Percentiles rank a stretch among this genome's conserved stretches.
These are phyloP conservation scores for Crypturellus tataupa DNA, from an alignment of 2,797 vertebrate genomes.

Conservation along the genomic window DNA sequence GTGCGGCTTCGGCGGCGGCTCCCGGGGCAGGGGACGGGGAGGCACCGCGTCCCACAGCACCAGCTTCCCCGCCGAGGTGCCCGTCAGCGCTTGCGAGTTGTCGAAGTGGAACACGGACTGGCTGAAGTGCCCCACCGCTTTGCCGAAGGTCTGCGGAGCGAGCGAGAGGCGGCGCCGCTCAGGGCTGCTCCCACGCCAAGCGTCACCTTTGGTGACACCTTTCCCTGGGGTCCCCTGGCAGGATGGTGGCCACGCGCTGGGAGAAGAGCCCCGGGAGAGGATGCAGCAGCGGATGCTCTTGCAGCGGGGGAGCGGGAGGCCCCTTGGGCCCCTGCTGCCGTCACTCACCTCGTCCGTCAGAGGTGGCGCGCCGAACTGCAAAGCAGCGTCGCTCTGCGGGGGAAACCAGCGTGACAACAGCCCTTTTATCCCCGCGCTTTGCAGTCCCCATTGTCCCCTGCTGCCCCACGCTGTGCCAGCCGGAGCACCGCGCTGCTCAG, in stretches of 20 bases:
- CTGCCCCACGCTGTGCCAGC: fast-evolving
- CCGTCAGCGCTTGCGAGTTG: constrained; percentile 81
- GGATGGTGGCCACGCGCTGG: background rate
- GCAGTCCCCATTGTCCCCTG: background rate
- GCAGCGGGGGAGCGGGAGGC: too few species aligned
- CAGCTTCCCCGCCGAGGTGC: constrained; percentile 83
- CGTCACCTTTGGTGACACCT: too few species aligned
- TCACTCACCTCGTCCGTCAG: constrained; percentile 77
- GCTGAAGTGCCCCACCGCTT: constrained; percentile 80
- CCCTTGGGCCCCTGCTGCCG: background rate
- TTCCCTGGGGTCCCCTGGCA: background rate
- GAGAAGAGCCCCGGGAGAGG: background rate
- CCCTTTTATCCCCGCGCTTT: fast-evolving
- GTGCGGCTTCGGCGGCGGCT: background rate
- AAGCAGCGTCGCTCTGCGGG: constrained; percentile 12
- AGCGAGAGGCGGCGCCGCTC: fast-evolving
- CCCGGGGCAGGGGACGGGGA: background rate
- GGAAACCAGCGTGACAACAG: background rate
- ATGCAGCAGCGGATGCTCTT: background rate
- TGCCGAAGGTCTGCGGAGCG: constrained; percentile 80
- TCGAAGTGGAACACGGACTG: constrained; percentile 88
- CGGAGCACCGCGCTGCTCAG: background rate
- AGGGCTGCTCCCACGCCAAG: background rate
- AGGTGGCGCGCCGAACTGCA: constrained; percentile 60
- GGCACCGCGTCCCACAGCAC: constrained; percentile 84